A percentile compares a stretch with the other conserved stretches of the same genome.
Conservation (phyloP, 37 sponge, comb jelly and placozoan species). For the Amphimedon queenslandica region DNA sequence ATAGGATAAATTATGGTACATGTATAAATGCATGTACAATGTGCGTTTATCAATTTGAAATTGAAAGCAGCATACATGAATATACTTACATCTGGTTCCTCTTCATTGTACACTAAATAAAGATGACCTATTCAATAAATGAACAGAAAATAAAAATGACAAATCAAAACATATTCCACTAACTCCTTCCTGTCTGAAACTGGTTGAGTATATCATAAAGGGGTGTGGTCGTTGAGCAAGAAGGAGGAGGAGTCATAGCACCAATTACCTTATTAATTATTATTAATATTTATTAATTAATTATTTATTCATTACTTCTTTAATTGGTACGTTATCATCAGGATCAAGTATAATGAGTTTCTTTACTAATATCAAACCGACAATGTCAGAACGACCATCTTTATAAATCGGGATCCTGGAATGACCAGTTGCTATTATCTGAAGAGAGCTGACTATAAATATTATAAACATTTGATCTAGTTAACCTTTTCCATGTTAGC, state of each 20-base stretch:
- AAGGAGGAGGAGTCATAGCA: slow-evolving; percentile 42
- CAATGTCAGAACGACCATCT: slow-evolving; percentile 29
- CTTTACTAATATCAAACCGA: slow-evolving; percentile 75
- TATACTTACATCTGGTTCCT: no score
- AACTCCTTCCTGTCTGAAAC: slow-evolving; percentile 79
- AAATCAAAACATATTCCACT: slow-evolving; percentile 11
- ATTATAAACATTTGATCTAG: not conserved
- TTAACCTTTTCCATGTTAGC: slow-evolving; percentile 38
- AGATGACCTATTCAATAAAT: slow-evolving; percentile 21
- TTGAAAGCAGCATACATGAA: no score
- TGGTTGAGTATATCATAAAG: slow-evolving; percentile 72
- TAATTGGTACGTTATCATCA: slow-evolving; percentile 34
- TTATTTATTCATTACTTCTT: no score
- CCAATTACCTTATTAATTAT: no score
- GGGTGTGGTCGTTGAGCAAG: slow-evolving; percentile 54
- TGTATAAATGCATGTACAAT: no score
- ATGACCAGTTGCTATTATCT: slow-evolving; percentile 55
- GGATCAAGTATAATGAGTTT: slow-evolving; percentile 67
- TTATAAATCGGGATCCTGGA: slow-evolving; percentile 74
- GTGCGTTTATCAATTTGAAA: no score
- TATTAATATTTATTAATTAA: no score
- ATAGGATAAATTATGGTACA: no score
- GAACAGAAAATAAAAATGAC: not conserved
- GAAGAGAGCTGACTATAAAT: not conserved
- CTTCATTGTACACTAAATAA: slow-evolving; percentile 45